Evolutionary conservation across 2,113 vertebrate species (phyloP), one percentile per base, ranked within the genome.

Genomic region (Trematocara stigmaticum): DNA sequence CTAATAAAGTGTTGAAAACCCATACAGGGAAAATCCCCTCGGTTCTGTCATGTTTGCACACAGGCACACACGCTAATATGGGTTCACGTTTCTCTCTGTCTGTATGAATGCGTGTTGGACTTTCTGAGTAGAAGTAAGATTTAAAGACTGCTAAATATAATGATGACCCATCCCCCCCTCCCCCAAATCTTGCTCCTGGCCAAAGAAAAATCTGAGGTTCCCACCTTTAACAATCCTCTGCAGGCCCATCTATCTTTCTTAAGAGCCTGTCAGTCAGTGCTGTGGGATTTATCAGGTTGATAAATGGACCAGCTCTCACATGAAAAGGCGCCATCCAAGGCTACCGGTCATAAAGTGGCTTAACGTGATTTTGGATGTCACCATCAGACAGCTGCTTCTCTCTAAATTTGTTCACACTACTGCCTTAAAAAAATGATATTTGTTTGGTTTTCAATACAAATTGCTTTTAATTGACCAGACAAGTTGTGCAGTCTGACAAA

Each of bases 201-300:
- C 78, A 57, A 34, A 85, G 69, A 90, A 80, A 15, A 6, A 20
- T n/a, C 23, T 9, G 61, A 89, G 84, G 87, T 85, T 56, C 59
- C 89, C 78, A 88, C 47, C 80, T 86, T 90, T 82, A 89, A 88
- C 83, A 86, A 86, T 84, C 78, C 88, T 86, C 92, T 34, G 76
- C 93, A 86, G 93, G 82, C 84, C 83, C 87, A 91, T 94, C 83
- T 55, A 59, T 95, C 93, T 93, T 94, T 82, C 88, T 76, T 20
- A 51, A 83, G 89, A 90, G 88, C 80, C 89, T 88, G 91, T 94
- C 92, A 90, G 93, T 93, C 91, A 82, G 83, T 26, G 80, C 85
- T 79, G 78, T 57, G 90, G 88, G 89, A 91, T 86, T 91, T 87
- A 85, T 91, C 91, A 56, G 85, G 55, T 35, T 92, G 90, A 91